A percentile compares a stretch with the other conserved stretches of the same genome.
Conservation (phyloP, 2,888 invertebrate genomes). For the Sussaba pulchella region DNA sequence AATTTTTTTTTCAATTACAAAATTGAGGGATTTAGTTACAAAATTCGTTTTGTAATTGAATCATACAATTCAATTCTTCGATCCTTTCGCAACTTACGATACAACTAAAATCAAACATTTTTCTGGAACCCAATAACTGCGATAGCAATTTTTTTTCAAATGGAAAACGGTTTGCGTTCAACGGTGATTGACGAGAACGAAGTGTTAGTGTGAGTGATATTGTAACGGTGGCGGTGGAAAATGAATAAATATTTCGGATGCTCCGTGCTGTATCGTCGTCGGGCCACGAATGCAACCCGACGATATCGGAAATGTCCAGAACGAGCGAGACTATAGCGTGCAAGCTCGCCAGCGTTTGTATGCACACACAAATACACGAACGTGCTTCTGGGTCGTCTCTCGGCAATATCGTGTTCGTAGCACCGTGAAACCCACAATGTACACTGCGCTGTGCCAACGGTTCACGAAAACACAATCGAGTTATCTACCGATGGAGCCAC, state of each 20-base stretch:
- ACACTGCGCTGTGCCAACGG: conserved; percentile 26
- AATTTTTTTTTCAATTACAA: too few species aligned
- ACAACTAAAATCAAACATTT: too few species aligned
- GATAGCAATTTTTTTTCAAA: conserved; percentile 6
- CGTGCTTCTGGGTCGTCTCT: conserved; percentile 14
- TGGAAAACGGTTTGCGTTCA: conserved; percentile 4
- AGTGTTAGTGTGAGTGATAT: neutral
- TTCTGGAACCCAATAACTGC: conserved; percentile 6
- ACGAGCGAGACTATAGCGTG: conserved; percentile 5
- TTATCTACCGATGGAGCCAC: conserved; percentile 40
- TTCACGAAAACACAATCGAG: conserved; percentile 48
- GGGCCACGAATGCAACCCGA: conserved; percentile 29
- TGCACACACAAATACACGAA: conserved; percentile 40
- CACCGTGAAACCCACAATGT: conserved; percentile 44
- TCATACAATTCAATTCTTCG: conserved; percentile 19
- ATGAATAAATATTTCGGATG: conserved; percentile 25
- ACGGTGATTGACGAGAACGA: neutral
- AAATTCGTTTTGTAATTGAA: conserved; percentile 17
- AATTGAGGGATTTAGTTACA: neutral
- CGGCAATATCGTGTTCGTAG: conserved; percentile 30
- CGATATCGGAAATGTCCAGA: conserved; percentile 42
- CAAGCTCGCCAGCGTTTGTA: conserved; percentile 1
- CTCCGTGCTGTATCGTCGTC: conserved; percentile 21
- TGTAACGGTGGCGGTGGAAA: conserved; percentile 3
- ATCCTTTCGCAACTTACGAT: conserved; percentile 30